Conservation (phyloP, 1,140 invertebrate species). For the Rhyzopertha dominica region DNA sequence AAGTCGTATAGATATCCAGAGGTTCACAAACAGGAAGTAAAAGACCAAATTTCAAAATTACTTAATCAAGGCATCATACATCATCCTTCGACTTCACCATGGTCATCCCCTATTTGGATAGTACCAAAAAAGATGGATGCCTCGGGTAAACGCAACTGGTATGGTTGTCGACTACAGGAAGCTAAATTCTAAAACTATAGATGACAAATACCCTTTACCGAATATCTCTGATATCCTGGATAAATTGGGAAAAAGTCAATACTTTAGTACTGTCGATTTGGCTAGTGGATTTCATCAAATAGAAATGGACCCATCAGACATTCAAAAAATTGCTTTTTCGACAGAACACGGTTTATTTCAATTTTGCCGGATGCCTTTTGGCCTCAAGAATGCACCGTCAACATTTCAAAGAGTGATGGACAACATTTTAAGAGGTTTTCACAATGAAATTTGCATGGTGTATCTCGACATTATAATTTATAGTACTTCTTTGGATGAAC, state of each 20-base stretch:
- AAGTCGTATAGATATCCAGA: too few species aligned
- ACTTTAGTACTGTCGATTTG: constrained; percentile 7
- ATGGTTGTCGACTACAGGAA: constrained; percentile 39
- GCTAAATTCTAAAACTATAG: constrained; percentile 16
- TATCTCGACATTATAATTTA: constrained; percentile 2
- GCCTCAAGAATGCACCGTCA: constrained; percentile 1
- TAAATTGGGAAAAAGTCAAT: constrained; percentile 15
- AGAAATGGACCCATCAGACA: not conserved
- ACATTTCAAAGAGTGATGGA: constrained; percentile 6
- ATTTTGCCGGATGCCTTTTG: constrained; percentile 4
- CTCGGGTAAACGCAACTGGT: constrained; percentile 34
- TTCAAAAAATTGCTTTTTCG: constrained; percentile 7
- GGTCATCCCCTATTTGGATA: too few species aligned
- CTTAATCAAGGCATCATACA: too few species aligned
- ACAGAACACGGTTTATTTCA: not conserved
- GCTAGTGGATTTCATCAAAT: constrained; percentile 5
- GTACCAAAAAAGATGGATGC: constrained; percentile 27
- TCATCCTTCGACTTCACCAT: too few species aligned
- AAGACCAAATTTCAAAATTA: too few species aligned
- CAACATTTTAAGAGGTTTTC: not conserved
- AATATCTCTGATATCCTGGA: constrained; percentile 15
- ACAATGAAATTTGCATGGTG: constrained; percentile 2
- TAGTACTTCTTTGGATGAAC: not conserved
- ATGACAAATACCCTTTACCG: constrained; percentile 10
- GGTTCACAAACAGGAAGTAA: too few species aligned